Conservation (phyloP, 2,888 invertebrate genomes). For the Rhingia rostrata region DNA sequence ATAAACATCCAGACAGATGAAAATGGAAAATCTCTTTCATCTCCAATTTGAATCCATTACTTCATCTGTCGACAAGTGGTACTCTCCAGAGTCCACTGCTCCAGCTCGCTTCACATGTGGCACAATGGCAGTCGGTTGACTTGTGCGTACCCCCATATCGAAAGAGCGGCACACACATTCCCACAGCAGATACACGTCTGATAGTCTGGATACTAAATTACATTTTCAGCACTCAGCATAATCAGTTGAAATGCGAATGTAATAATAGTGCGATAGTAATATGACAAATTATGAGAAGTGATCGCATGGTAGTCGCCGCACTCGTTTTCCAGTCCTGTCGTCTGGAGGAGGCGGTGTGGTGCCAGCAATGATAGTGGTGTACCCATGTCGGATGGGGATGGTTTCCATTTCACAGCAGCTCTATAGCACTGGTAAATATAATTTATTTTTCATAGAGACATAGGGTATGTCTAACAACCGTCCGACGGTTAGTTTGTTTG, state of each 20-base stretch:
- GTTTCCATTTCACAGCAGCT: conserved; percentile 42
- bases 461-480: conserved; percentile 37
- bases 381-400: conserved; percentile 26
- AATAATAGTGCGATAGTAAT: conserved; percentile 76
- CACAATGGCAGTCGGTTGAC: conserved; percentile 11
- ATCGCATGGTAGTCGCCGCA: conserved; percentile 51
- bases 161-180: conserved; percentile 1
- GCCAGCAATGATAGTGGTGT: conserved; percentile 14
- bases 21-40: conserved; percentile 59
- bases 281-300: conserved; percentile 76
- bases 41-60: conserved; percentile 61
- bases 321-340: conserved; percentile 38
- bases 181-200: conserved; percentile 48
- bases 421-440: conserved; percentile 45
- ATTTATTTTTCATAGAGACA: conserved; percentile 65
- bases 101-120: conserved; percentile 6
- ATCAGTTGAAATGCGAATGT: conserved; percentile 75
- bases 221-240: conserved; percentile 76
- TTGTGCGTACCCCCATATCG: neutral
- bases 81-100: conserved; percentile 65
- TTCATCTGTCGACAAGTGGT: conserved; percentile 65
- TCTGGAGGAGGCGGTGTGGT: conserved; percentile 35
- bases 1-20: conserved; percentile 42
- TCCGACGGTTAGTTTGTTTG: conserved; percentile 24
- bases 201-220: conserved; percentile 75